phyloP scores from a whole-genome alignment of 1,140 invertebrate genomes.

The Bombus pascuorum region DNA sequence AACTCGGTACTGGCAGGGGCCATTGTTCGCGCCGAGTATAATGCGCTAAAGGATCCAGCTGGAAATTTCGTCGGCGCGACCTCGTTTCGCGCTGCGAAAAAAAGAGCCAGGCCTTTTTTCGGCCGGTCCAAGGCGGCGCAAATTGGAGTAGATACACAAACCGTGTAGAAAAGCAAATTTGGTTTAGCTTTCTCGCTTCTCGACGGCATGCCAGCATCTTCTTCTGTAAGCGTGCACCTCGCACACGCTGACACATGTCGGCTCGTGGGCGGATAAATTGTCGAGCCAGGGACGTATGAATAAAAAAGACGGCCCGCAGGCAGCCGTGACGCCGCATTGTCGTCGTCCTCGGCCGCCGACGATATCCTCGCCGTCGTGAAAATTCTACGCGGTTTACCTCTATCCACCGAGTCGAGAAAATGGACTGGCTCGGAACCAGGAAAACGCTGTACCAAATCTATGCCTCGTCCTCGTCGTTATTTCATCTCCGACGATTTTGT shows the following conservation, averaged over 20 bases:
- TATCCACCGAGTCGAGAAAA: conserved; percentile 16
- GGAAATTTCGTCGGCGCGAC: conserved; percentile 42
- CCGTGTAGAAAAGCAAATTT: conserved; percentile 66
- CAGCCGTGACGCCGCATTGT: conserved; percentile 67
- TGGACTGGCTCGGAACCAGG: conserved; percentile 15
- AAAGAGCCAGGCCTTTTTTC: conserved; percentile 46
- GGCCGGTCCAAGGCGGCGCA: conserved; percentile 61
- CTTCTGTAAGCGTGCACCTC: too few relatives aligned
- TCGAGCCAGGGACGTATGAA: conserved; percentile 72
- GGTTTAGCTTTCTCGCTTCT: conserved; percentile 62
- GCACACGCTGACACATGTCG: too few relatives aligned
- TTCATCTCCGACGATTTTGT: neutral
- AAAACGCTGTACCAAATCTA: too few relatives aligned
- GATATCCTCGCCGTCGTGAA: conserved; percentile 30
- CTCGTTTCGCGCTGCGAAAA: conserved; percentile 32
- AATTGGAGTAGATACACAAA: conserved; percentile 68
- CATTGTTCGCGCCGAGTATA: conserved; percentile 52
- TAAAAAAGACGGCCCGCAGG: conserved; percentile 70
- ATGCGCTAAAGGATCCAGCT: conserved; percentile 43
- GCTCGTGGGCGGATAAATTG: conserved; percentile 53
- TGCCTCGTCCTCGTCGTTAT: neutral
- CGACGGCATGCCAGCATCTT: neutral
- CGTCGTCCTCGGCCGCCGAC: conserved; percentile 46
- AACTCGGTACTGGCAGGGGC: neutral
- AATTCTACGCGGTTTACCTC: conserved; percentile 37